Evolutionary conservation across 2,113 vertebrate species (phyloP).

Genomic region (Nettapus auritus): DNA sequence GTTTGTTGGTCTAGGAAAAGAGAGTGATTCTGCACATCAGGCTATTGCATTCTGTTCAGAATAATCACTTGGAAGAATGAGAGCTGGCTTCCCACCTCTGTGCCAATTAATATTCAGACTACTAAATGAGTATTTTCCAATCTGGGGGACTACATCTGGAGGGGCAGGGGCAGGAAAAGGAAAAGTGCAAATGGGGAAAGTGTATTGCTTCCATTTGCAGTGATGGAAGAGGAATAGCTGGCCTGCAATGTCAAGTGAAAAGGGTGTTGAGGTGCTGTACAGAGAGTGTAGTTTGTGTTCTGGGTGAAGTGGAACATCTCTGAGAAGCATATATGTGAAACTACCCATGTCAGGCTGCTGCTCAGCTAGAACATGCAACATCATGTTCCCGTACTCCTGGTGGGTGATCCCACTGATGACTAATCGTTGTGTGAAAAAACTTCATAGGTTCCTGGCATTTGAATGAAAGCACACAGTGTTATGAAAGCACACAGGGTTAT

Average conservation of each 20-base stretch:
- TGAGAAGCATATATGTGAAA: not conserved
- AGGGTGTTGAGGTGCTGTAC: not conserved
- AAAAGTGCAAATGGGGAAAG: not conserved
- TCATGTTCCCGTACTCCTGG: fast-evolving
- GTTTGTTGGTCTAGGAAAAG: not conserved
- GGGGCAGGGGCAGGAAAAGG: not conserved
- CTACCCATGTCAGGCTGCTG: not conserved
- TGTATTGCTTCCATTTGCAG: not conserved
- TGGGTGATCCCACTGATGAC: not conserved
- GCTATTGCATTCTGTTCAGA: not conserved
- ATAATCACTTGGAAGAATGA: not conserved
- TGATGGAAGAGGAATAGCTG: not conserved
- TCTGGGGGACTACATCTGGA: not conserved
- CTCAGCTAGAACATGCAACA: not conserved
- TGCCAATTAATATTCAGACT: not conserved
- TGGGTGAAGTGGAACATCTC: not conserved
- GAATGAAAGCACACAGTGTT: not conserved
- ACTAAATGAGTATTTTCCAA: not conserved
- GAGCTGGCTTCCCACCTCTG: not conserved
- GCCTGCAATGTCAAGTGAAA: not conserved
- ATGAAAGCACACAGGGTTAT: not conserved
- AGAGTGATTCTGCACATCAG: not conserved
- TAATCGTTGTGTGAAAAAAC: not conserved
- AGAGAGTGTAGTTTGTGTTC: not conserved
- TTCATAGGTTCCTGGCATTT: not conserved